These are phyloP conservation scores for Tupiocoris notatus DNA, from an alignment of 2,888 invertebrate species.

Conservation along the genomic window DNA sequence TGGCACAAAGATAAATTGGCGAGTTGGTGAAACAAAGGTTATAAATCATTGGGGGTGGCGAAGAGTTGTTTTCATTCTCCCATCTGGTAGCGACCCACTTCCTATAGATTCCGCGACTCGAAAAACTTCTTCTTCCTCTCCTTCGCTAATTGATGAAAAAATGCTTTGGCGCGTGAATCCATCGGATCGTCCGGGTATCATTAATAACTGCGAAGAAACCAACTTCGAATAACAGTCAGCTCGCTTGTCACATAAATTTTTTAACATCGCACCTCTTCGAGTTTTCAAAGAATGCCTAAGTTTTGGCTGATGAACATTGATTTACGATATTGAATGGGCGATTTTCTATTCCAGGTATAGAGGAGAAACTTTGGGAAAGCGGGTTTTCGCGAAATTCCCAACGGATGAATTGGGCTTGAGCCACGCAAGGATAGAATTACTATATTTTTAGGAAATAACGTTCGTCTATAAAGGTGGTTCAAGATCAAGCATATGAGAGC, in stretches of 20 bases:
- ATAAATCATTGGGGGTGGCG: conserved; percentile 17
- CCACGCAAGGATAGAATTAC: too few relatives aligned
- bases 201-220: conserved; percentile 4
- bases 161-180: conserved; percentile 31
- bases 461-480: too few relatives aligned
- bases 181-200: conserved; percentile 11
- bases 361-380: too few relatives aligned
- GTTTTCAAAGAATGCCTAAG: background rate
- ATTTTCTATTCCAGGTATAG: too few relatives aligned
- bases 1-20: conserved; percentile 17
- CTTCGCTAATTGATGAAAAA: conserved; percentile 32
- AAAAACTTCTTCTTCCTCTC: background rate
- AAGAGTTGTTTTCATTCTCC: conserved; percentile 29
- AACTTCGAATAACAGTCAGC: conserved; percentile 20
- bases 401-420: too few relatives aligned
- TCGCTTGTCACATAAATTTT: background rate
- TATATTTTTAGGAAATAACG: too few relatives aligned
- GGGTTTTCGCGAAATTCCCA: too few relatives aligned
- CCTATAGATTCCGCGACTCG: conserved; percentile 7
- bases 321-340: background rate
- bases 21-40: conserved; percentile 26
- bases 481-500: too few relatives aligned
- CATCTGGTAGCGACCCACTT: conserved; percentile 27
- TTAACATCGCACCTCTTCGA: background rate
- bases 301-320: background rate